Evolutionary conservation across 2,888 invertebrate genomes (phyloP), one percentile per base, ranked within the genome.

Genomic region (Drosophila phalerata): DNA sequence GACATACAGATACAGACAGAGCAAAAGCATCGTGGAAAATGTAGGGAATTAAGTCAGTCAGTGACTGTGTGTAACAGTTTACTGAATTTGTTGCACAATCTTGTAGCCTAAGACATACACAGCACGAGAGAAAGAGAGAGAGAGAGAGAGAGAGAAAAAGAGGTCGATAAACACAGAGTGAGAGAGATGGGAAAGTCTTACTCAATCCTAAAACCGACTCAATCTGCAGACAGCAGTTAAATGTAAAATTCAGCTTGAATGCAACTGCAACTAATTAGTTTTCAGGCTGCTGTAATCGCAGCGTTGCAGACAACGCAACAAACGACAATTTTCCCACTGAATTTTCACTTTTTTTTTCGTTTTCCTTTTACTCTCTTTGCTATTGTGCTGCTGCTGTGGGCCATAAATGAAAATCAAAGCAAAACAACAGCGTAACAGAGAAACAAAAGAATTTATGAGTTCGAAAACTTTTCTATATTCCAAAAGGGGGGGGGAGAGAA

Each of bases 1-100:
- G 8, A 28, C 28, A 28, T 28, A 56, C 32, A 56, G 43, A 63
- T 49, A 51, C 55, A 53, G 38, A 9, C 11, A 47, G 17, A 57
- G 53, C 32, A 68, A 62, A 32, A 49, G 65, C 22, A 48, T 22
- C 55, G 15, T 62, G 73, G 61, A 78, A 85, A 80, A 84, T 87
- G 87, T 89, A 85, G 85, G 84, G 87, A 89, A 85, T 85, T 85
- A 85, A 89, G 89, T 87, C 89, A 85, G 81, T 63, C 84, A 84
- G 85, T 70, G 82, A 81, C 64, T 81, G 79, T 73, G 87, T 88
- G 85, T 81, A 87, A 87, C 83, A 85, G 80, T 87, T 85, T 87
- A 86, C 89, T 88, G 85, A 85, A 74, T 88, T 84, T 83, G 72
- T 89, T 89, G 73, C 88, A 88, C 86, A 89, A 88, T 78, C 87